These are phyloP conservation scores for Sycophila sp. DNA, from an alignment of 1,140 invertebrate species.

Conservation along the genomic window DNA sequence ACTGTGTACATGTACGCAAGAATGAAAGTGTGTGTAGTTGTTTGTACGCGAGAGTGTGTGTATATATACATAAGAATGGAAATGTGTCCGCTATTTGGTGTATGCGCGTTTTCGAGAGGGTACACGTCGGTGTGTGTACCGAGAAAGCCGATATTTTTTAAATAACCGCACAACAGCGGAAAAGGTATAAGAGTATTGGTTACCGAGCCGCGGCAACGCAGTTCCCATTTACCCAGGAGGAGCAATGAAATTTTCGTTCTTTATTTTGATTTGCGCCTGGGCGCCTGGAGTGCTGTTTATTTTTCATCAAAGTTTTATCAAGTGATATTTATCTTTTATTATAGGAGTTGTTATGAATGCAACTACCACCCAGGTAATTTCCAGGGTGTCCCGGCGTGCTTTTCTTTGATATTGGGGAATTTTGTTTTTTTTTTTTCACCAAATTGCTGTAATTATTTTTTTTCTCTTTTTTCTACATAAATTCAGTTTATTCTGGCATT, in stretches of 20 bases:
- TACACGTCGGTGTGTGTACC: neutral
- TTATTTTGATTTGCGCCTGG: neutral
- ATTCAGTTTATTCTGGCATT: neutral
- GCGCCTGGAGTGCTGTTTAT: neutral
- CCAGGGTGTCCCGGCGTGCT: no score
- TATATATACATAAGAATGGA: no score
- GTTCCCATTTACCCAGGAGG: neutral
- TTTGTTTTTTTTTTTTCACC: neutral
- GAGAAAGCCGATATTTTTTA: neutral
- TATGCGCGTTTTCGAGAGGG: no score
- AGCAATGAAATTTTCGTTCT: neutral
- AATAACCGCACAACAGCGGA: neutral
- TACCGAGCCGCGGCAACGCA: no score
- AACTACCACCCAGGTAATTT: no score
- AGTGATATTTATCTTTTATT: neutral
- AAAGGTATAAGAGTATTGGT: no score
- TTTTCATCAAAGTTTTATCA: neutral
- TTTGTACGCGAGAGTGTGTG: no score
- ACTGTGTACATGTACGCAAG: no score
- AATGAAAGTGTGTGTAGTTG: no score
- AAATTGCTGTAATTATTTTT: no score
- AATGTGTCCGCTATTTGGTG: no score
- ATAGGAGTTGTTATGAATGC: neutral
- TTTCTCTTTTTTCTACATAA: neutral
- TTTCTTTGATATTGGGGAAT: neutral